phyloP scores from a whole-genome alignment of 1,140 invertebrate species.

The Gonatopus flavifemur region DNA sequence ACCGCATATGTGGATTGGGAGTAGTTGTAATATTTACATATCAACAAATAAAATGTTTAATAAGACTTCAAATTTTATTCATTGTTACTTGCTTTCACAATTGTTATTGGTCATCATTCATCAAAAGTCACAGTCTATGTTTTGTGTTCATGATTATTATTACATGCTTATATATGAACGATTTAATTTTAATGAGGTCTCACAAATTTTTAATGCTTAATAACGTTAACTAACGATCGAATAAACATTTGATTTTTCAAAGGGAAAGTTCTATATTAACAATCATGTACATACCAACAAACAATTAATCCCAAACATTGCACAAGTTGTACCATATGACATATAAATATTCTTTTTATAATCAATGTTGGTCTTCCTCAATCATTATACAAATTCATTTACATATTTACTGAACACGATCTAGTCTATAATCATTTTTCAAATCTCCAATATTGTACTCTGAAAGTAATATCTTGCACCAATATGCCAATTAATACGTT shows the following conservation, averaged over 20 bases:
- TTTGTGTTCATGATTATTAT: conserved; percentile 4
- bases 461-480: no score
- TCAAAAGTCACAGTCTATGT: conserved; percentile 11
- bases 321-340: no score
- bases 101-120: conserved; percentile 4
- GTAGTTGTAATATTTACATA: conserved; percentile 22
- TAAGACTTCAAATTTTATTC: conserved; percentile 29
- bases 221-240: conserved; percentile 20
- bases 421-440: no score
- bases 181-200: conserved; percentile 23
- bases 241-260: conserved; percentile 15
- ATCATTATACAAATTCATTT: conserved; percentile 11
- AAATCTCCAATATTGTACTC: no score
- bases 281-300: conserved; percentile 11
- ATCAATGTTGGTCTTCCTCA: not conserved
- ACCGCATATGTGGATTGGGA: conserved; percentile 22
- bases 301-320: conserved; percentile 18
- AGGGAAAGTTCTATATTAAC: conserved; percentile 8
- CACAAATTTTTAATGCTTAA: conserved; percentile 21
- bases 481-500: no score
- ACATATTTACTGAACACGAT: conserved; percentile 11
- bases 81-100: conserved; percentile 16
- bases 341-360: conserved; percentile 14
- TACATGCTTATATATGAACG: conserved; percentile 20
- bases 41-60: conserved; percentile 26